Percentiles rank a stretch among this genome's conserved stretches.
phyloP scores from a whole-genome alignment of 2,113 vertebrate species.

The Chroicocephalus ridibundus region DNA sequence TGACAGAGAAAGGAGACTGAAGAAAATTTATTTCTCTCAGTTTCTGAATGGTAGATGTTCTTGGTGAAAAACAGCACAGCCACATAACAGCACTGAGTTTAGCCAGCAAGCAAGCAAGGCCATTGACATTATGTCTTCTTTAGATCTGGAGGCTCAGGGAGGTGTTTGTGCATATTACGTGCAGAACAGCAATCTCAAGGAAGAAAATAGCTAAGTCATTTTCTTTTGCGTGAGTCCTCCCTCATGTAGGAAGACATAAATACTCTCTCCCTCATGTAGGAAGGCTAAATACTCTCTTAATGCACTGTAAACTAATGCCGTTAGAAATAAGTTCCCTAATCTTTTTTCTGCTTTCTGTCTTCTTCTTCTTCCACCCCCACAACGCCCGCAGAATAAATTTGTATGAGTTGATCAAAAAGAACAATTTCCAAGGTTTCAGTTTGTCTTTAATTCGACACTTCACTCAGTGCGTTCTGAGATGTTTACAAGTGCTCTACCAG shows the following conservation, averaged over 20 bases:
- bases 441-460: slow-evolving; percentile 85
- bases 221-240: not conserved
- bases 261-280: not conserved
- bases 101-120: not conserved
- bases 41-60: not conserved
- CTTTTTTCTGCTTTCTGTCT: not conserved
- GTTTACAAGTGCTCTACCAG: slow-evolving; percentile 89
- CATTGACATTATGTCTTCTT: not conserved
- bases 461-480: slow-evolving; percentile 85
- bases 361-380: not conserved
- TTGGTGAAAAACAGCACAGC: not conserved
- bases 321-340: not conserved
- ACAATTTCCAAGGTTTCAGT: slow-evolving; percentile 93
- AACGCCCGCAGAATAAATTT: slow-evolving; percentile 83
- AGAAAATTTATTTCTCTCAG: not conserved
- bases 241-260: not conserved
- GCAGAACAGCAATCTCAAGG: not conserved
- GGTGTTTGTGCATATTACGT: not conserved
- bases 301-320: not conserved
- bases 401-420: slow-evolving; percentile 93
- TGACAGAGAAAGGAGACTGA: not conserved
- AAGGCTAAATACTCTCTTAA: not conserved
- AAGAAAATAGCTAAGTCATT: not conserved
- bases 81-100: not conserved
- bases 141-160: not conserved